These are phyloP conservation scores for Diglossa cyanea DNA, from an alignment of 2,797 vertebrate species.

Conservation along the genomic window DNA sequence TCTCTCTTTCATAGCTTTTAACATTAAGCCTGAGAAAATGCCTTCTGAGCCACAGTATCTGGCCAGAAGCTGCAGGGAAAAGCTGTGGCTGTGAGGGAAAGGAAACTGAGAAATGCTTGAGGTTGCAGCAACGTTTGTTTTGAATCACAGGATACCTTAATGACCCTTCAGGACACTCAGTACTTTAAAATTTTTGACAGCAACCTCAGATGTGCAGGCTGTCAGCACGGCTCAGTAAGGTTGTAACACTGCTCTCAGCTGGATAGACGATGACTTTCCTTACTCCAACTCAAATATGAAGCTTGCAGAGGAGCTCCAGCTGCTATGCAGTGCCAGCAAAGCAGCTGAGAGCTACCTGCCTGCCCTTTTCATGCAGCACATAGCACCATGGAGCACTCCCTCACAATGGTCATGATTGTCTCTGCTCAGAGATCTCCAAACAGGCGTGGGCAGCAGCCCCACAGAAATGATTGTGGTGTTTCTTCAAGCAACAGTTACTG, in stretches of 20 bases:
- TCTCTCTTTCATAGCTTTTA: not conserved
- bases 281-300: not conserved
- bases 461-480: accelerated
- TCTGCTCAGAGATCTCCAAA: not conserved
- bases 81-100: not conserved
- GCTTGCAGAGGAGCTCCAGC: not conserved
- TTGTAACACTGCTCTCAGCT: not conserved
- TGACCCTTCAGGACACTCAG: not conserved
- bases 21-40: not conserved
- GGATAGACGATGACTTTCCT: not conserved
- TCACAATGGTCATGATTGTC: not conserved
- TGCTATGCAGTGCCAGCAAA: not conserved
- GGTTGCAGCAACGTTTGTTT: not conserved
- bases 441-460: not conserved
- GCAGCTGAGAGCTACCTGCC: not conserved
- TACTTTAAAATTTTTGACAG: not conserved
- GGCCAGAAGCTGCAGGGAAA: not conserved
- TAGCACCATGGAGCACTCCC: not conserved
- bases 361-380: not conserved
- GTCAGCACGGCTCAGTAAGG: not conserved
- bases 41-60: not conserved
- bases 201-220: not conserved
- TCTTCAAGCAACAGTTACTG: not conserved
- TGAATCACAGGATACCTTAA: not conserved
- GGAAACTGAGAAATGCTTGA: not conserved